These are phyloP conservation scores for Noctilio leporinus DNA, from an alignment of 2,113 vertebrate species.

Conservation along the genomic window DNA sequence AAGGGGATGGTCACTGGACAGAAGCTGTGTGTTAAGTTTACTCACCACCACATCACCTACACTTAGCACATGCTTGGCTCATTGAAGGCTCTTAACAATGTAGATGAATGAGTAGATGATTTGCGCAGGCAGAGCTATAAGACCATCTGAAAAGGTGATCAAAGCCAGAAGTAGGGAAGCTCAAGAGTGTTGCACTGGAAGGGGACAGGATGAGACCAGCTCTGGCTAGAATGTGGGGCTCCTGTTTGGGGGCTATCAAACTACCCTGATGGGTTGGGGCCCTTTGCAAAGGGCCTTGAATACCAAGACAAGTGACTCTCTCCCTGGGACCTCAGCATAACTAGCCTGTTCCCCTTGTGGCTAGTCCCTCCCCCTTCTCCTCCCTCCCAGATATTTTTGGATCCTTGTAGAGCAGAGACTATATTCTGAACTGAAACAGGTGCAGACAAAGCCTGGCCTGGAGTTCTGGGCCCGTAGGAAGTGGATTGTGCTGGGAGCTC, in stretches of 20 bases:
- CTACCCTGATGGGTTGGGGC: not conserved
- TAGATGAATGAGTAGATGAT: conserved; percentile 37
- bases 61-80: not conserved
- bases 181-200: not conserved
- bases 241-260: not conserved
- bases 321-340: not conserved
- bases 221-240: not conserved
- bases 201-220: not conserved
- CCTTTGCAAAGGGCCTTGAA: not conserved
- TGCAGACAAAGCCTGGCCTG: conserved; percentile 61
- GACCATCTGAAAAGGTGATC: not conserved
- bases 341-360: not conserved
- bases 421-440: conserved; percentile 48
- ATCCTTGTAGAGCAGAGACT: not conserved
- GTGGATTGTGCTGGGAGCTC: conserved; percentile 25
- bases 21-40: not conserved
- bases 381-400: conserved; percentile 53
- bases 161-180: not conserved
- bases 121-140: not conserved
- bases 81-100: not conserved
- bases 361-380: not conserved
- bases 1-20: not conserved
- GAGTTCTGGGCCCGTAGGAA: conserved; percentile 28
- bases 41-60: not conserved
- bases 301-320: not conserved